phyloP scores from a whole-genome alignment of 2,797 vertebrate genomes.

The Anableps anableps region DNA sequence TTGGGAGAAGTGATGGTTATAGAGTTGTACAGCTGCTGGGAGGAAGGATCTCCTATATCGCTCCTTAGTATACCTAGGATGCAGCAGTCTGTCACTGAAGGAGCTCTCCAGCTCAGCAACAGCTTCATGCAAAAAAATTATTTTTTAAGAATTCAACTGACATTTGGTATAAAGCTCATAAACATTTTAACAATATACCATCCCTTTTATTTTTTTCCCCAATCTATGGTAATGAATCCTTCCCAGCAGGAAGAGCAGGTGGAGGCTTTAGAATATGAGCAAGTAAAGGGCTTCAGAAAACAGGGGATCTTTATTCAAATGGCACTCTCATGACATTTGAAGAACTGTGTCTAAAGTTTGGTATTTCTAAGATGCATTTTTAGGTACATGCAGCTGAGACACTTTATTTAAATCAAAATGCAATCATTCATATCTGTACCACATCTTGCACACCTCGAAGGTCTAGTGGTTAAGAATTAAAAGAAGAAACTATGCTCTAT shows the following conservation, averaged over 20 bases:
- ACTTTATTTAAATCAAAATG: neutral
- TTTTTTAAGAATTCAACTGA: neutral
- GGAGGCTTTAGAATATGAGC: neutral
- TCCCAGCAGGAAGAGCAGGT: neutral
- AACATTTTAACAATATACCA: neutral
- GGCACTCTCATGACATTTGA: neutral
- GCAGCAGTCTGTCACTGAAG: too few species aligned
- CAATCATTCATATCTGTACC: too few species aligned
- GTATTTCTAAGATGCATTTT: neutral
- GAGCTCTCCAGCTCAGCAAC: too few species aligned
- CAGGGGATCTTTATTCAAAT: neutral
- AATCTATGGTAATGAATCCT: neutral
- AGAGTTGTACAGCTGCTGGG: too few species aligned
- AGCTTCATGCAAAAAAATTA: too few species aligned
- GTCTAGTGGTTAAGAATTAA: neutral
- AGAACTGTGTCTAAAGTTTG: neutral
- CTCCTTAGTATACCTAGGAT: too few species aligned
- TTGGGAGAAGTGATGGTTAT: too few species aligned
- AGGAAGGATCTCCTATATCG: too few species aligned
- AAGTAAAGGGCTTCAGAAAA: neutral
- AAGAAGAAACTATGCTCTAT: neutral
- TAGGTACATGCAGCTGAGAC: neutral
- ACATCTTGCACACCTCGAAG: too few species aligned
- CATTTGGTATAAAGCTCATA: neutral
- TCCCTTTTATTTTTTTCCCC: neutral